Percentiles rank a stretch among this genome's conserved stretches.
phyloP scores from a whole-genome alignment of 1,140 invertebrate species.

The Drosophila sp. region DNA sequence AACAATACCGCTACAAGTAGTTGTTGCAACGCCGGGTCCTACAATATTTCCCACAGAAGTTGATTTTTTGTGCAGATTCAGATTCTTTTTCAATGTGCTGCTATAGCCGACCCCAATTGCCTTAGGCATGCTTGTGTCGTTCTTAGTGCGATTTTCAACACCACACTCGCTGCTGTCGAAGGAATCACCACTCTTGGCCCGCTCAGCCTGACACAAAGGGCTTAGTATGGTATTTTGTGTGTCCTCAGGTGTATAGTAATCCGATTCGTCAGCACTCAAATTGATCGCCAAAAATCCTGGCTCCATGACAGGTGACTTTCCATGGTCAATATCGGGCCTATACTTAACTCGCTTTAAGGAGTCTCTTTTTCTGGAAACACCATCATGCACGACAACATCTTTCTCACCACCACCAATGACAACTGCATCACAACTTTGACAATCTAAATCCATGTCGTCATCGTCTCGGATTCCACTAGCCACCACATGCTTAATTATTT shows the following conservation, averaged over 20 bases:
- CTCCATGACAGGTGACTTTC: conserved; percentile 25
- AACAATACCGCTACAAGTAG: conserved; percentile 23
- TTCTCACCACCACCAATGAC: conserved; percentile 3
- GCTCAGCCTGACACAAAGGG: conserved; percentile 84
- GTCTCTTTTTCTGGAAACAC: conserved; percentile 33
- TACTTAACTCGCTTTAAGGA: conserved; percentile 51
- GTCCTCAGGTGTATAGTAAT: conserved; percentile 90
- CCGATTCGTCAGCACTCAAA: conserved; percentile 87
- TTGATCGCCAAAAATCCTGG: conserved; percentile 24
- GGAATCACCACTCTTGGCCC: conserved; percentile 69
- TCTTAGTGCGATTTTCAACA: conserved; percentile 8
- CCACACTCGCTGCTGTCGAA: conserved; percentile 41
- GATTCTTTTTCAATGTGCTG: conserved; percentile 61
- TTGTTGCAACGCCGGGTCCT: conserved; percentile 46
- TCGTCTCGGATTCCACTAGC: conserved; percentile 40
- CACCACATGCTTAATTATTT: conserved; percentile 66
- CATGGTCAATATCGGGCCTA: conserved; percentile 37
- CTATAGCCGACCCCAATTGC: conserved; percentile 61
- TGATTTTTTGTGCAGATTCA: conserved; percentile 75
- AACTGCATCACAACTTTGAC: background rate
- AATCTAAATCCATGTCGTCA: conserved; percentile 25
- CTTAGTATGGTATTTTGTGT: conserved; percentile 87
- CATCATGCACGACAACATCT: conserved; percentile 26
- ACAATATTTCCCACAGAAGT: conserved; percentile 80
- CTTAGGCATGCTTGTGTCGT: conserved; percentile 13